phyloP scores from a whole-genome alignment of 2,113 vertebrate genomes.

The Gambusia holbrooki region DNA sequence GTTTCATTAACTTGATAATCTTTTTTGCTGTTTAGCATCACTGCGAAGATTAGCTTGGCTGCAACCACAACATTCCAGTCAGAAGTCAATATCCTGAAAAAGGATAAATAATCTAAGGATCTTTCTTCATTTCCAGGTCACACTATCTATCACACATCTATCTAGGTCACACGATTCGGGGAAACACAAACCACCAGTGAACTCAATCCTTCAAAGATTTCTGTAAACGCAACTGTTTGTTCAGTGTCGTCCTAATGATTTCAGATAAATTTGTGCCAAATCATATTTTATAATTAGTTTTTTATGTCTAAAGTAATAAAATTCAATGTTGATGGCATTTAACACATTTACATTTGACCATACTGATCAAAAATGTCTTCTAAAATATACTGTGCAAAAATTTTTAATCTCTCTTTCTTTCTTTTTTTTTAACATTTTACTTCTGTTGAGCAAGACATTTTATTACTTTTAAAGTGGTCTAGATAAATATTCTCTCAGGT shows the following conservation, averaged over 20 bases:
- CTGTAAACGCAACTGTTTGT: conserved; percentile 8
- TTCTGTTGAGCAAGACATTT: too few species aligned
- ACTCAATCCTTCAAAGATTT: neutral
- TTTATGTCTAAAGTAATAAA: neutral
- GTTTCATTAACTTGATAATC: conserved; percentile 30
- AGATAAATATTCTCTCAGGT: too few species aligned
- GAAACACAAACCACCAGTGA: neutral
- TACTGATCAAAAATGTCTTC: too few species aligned
- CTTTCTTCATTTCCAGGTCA: neutral
- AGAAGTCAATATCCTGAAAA: conserved; percentile 8
- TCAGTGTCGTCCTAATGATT: neutral
- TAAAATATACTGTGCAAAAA: too few species aligned
- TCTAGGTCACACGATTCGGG: too few species aligned
- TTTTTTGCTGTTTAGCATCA: conserved; percentile 13
- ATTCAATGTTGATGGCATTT: neutral
- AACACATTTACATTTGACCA: neutral
- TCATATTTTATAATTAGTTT: neutral
- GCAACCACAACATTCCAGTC: conserved; percentile 7
- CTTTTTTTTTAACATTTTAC: too few species aligned
- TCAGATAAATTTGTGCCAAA: neutral
- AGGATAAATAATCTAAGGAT: neutral
- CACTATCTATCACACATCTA: too few species aligned
- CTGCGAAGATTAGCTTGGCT: conserved; percentile 14
- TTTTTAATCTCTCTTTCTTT: too few species aligned
- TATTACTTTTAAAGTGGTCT: too few species aligned